Base-by-base conservation (phyloP, 2,113 vertebrate genomes). In the Pelmatolapia mariae region DNA sequence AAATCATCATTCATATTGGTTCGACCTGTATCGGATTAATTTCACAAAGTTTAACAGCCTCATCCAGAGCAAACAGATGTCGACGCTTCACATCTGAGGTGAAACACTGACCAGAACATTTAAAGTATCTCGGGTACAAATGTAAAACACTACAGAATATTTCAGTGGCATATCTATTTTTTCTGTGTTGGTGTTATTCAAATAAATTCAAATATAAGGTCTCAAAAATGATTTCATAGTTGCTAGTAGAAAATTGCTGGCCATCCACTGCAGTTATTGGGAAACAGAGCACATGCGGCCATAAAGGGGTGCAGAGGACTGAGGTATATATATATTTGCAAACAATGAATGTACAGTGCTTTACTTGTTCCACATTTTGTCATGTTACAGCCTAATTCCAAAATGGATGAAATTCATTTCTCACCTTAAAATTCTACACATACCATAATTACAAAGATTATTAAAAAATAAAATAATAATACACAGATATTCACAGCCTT, bases 251-350 rank as follows among this genome's bases (percentile, higher is more conserved):
- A 47, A 29, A 0, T 47, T 47, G 40, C 15, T 47, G 40, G 0
- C 40, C 22, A 29, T 45, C 22, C 40, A 18, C 22, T 0, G 68
- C 40, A 45, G 22, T 76, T 76, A 47, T 47, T 11, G 15, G 15
- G 15, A 47, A 47, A 18, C 22, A 1, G 36, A 73, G 40, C 22
- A 29, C 22, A 5, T 18, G 38, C 1, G 0, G 15, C 15, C 40
- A 13, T 26, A 18, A 76, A 11, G 15, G 22, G 22, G 22, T 73
- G 15, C 22, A 29, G 68, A 47, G 40, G 68, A 40, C 16, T 47
- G 9, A 0, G 66, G 68, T 73, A 26, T 63, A 31, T 47, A 13
- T 9, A 68, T 71, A 43, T 68, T 15, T 22, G 63, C 11, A 22
- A 68, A 68, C 10, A 38, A 66, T 66, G n/a, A 40, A 68, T 15